A percentile compares a stretch with the other conserved stretches of the same genome.
Conservation (phyloP, 92 coral and sea anemone species). For the Bergia puertoricense region DNA sequence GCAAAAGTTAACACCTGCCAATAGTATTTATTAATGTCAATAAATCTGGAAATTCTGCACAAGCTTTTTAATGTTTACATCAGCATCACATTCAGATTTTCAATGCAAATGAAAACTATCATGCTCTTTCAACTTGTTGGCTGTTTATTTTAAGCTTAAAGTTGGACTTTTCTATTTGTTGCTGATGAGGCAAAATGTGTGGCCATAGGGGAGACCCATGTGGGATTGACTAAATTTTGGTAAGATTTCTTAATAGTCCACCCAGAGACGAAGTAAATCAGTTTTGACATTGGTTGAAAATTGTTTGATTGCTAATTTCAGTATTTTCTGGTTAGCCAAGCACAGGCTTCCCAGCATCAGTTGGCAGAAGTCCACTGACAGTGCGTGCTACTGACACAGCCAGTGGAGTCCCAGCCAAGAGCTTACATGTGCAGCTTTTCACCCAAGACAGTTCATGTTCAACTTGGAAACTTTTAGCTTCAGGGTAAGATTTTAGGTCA, state of each 20-base stretch:
- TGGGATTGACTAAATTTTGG: too few species aligned
- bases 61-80: too few species aligned
- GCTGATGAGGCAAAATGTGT: not conserved
- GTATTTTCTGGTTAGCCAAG: conserved; percentile 5
- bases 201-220: not conserved
- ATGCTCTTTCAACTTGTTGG: too few species aligned
- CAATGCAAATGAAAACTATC: too few species aligned
- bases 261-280: too few species aligned
- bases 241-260: too few species aligned
- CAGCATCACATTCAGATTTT: too few species aligned
- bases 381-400: conserved; percentile 82
- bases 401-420: conserved; percentile 72
- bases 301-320: not conserved
- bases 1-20: too few species aligned
- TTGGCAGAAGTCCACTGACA: conserved; percentile 69
- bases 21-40: too few species aligned
- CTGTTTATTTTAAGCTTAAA: too few species aligned
- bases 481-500: conserved; percentile 62
- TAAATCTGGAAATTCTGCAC: too few species aligned
- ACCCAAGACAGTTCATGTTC: conserved; percentile 59
- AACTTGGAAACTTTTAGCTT: conserved; percentile 74
- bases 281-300: not conserved
- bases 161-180: too few species aligned
- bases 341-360: conserved; percentile 34
- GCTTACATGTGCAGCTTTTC: conserved; percentile 76